phyloP scores from a whole-genome alignment of 2,797 vertebrate species.

The Oreochromis grahami region DNA sequence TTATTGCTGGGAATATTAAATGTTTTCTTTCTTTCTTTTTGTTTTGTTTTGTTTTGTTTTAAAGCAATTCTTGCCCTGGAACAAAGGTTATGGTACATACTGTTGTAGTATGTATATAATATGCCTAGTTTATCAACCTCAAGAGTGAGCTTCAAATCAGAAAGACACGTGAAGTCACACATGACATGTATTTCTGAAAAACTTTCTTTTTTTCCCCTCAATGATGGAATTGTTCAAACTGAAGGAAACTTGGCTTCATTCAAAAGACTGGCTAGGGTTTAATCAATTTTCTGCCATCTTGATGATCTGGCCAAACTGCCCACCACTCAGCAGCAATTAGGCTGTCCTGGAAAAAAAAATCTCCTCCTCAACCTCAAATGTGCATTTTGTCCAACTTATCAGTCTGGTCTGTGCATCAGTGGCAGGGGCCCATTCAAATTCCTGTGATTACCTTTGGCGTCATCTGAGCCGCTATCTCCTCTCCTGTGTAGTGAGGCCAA shows the following conservation, averaged over 20 bases:
- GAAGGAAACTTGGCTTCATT: conserved; percentile 8
- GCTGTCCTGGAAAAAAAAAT: conserved; percentile 30
- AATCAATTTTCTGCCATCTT: conserved; percentile 49
- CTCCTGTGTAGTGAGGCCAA: conserved; percentile 75
- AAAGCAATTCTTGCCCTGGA: neutral
- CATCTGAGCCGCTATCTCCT: conserved; percentile 70
- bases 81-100: neutral
- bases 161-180: neutral
- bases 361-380: conserved; percentile 19
- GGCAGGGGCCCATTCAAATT: conserved; percentile 43
- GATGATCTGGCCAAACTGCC: conserved; percentile 51
- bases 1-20: neutral
- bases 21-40: neutral
- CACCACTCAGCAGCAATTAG: conserved; percentile 58
- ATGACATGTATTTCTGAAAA: neutral
- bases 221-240: neutral
- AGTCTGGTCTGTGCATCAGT: conserved; percentile 37
- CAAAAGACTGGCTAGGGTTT: conserved; percentile 6
- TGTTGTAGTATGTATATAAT: neutral
- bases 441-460: conserved; percentile 73
- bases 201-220: neutral
- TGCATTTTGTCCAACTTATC: conserved; percentile 47
- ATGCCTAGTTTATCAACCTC: neutral
- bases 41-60: neutral
- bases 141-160: neutral